phyloP scores from a whole-genome alignment of 2,888 invertebrate species.

The Ypsolopha scabrella region DNA sequence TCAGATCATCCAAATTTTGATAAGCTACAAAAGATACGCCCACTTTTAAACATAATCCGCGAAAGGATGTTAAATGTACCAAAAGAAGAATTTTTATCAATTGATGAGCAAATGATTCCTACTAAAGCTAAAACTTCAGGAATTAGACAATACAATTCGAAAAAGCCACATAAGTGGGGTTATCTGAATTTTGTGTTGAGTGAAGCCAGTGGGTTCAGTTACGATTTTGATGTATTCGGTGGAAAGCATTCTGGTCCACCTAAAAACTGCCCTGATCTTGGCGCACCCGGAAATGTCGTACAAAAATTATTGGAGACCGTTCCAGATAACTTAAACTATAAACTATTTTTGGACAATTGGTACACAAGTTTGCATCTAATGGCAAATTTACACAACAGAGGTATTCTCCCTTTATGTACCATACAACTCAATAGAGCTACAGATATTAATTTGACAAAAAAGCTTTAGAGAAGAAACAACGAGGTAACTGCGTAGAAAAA shows the following conservation, averaged over 20 bases:
- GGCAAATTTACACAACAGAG: constrained; percentile 10
- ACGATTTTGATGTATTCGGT: constrained; percentile 3
- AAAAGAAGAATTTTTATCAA: constrained; percentile 8
- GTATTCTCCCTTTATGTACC: constrained; percentile 11
- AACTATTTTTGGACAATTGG: constrained; percentile 15
- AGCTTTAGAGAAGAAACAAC: constrained; percentile 4
- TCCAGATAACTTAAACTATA: constrained; percentile 12
- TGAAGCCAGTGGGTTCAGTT: constrained; percentile 2
- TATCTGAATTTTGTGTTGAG: constrained; percentile 2
- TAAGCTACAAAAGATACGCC: constrained; percentile 5
- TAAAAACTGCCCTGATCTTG: constrained; percentile 5
- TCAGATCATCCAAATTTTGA: constrained; percentile 10
- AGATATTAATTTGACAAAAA: constrained; percentile 3
- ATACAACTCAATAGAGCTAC: constrained; percentile 8
- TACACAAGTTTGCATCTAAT: constrained; percentile 14
- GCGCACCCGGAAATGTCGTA: constrained; percentile 12
- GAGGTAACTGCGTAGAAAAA: constrained; percentile 10
- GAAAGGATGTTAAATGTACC: too few species aligned
- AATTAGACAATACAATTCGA: constrained; percentile 2
- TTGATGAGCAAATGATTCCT: constrained; percentile 1
- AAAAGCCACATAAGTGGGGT: constrained; percentile 4
- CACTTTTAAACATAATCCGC: constrained; percentile 8
- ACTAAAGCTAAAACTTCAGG: neutral
- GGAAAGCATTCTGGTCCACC: neutral
- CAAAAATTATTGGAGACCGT: constrained; percentile 11